Evolutionary conservation across 2,888 invertebrate species (phyloP), one percentile per base, ranked within the genome.

Genomic region (Ormia ochracea): DNA sequence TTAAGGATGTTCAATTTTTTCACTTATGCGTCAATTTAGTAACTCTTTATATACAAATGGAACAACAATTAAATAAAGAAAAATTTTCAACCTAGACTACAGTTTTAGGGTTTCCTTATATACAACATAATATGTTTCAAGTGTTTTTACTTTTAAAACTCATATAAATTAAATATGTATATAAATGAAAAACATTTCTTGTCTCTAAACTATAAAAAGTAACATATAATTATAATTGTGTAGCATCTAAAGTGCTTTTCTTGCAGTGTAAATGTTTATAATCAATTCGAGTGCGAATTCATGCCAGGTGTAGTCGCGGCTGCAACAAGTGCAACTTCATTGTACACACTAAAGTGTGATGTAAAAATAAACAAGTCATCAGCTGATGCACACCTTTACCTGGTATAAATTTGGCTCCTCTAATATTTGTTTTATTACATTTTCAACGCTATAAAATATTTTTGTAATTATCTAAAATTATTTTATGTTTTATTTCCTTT

Each of bases 31-130:
- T 72, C 58, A 50, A 54, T 36, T 73, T 75, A 50, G 59, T 77
- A 45, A 59, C 63, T 56, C 48, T 77, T 69, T 74, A 54, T 81
- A 61, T 82, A 82, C 76, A 82, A 81, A 82, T 78, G 66, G 80
- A 80, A 73, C 76, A 82, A 81, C 75, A 80, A 63, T 63, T 66
- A 80, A 56, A 75, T 54, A 48, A n/a, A n/a, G n/a, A n/a, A n/a
- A 75, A 69, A 66, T 45, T 75, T 59, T 54, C 59, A 75, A 70
- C 70, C 75, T 70, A 80, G 54, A 28, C 75, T 76, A 79, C 65
- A 66, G 10, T 45, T 48, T 36, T 41, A 5, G 10, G 4, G 4
- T 58, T 21, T 72, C 33, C 36, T 74, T 66, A 21, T 1, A 17
- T 31, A 19, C 36, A 56, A 10, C 26, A 48, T 38, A 56, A 17